A percentile compares a stretch with the other conserved stretches of the same genome.
These are phyloP conservation scores for Tenthredo notha DNA, from an alignment of 2,888 invertebrate species.

Conservation along the genomic window DNA sequence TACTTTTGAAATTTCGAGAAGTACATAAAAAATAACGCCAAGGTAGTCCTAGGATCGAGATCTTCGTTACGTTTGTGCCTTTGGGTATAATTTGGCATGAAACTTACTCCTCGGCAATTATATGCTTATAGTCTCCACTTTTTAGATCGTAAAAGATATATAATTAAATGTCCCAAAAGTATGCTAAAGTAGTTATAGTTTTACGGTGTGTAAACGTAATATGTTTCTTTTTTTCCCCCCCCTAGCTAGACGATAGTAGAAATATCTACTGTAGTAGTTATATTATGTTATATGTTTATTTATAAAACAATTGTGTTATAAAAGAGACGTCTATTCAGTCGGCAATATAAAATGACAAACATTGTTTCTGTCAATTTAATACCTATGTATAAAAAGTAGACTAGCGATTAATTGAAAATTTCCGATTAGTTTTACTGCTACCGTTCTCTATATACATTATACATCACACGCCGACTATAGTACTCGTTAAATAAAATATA, in stretches of 20 bases:
- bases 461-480: background rate
- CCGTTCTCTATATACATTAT: background rate
- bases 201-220: conserved; percentile 8
- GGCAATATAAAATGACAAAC: conserved; percentile 31
- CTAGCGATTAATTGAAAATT: conserved; percentile 9
- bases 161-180: conserved; percentile 7
- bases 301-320: conserved; percentile 1
- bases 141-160: background rate
- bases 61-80: background rate
- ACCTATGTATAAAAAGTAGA: conserved; percentile 2
- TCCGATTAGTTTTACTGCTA: conserved; percentile 26
- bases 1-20: background rate
- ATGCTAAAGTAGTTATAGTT: background rate
- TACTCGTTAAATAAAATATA: conserved; percentile 37
- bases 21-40: background rate
- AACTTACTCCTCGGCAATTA: background rate
- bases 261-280: background rate
- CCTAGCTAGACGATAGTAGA: background rate
- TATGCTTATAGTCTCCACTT: background rate
- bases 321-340: background rate
- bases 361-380: conserved; percentile 12
- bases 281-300: conserved; percentile 21
- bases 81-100: conserved; percentile 1
- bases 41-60: background rate
- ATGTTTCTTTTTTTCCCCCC: background rate